phyloP scores from a whole-genome alignment of 2,113 vertebrate genomes.

The Amazona guildingii region DNA sequence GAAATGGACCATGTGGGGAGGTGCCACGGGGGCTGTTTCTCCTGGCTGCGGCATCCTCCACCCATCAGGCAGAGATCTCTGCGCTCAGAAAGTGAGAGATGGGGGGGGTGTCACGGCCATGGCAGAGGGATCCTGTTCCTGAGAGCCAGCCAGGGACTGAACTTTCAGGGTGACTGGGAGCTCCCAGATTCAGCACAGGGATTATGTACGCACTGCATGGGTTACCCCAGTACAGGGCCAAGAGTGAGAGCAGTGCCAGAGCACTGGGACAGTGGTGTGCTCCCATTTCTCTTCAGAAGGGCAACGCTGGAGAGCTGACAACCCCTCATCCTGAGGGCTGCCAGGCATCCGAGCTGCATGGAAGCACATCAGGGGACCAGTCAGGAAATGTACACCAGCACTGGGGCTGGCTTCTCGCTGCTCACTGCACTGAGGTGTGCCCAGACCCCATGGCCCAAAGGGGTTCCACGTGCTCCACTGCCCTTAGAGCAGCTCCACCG shows the following conservation, averaged over 20 bases:
- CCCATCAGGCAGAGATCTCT: neutral
- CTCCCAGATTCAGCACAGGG: neutral
- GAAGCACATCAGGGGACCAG: accelerated
- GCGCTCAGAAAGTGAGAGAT: neutral
- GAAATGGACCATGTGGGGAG: accelerated
- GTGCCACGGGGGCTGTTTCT: neutral
- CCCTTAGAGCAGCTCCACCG: accelerated
- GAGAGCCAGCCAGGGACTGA: neutral
- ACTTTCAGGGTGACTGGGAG: neutral
- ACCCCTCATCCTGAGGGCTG: neutral
- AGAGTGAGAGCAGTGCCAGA: neutral
- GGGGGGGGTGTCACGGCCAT: accelerated
- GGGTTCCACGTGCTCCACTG: accelerated
- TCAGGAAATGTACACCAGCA: accelerated
- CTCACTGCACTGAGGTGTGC: accelerated
- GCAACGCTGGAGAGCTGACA: accelerated
- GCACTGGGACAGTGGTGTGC: accelerated
- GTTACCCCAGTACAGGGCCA: neutral
- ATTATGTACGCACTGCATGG: accelerated
- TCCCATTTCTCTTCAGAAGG: neutral
- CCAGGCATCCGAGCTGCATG: accelerated
- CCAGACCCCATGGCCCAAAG: accelerated
- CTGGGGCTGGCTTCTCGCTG: accelerated
- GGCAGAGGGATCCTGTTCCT: neutral
- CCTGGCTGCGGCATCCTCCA: neutral